phyloP scores from a whole-genome alignment of 2,113 vertebrate species.

The Istiophorus platypterus region DNA sequence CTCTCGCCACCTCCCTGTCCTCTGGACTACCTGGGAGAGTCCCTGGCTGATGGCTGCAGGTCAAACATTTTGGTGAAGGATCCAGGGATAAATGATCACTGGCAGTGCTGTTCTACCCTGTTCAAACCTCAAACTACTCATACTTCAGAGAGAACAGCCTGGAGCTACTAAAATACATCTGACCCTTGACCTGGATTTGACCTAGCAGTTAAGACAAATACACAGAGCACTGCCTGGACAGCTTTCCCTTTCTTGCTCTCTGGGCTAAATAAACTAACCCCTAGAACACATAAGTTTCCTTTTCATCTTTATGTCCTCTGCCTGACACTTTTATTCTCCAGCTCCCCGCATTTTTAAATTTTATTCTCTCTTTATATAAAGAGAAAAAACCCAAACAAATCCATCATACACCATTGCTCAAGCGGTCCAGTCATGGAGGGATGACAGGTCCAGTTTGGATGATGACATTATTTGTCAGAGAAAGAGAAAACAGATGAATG shows the following conservation, averaged over 20 bases:
- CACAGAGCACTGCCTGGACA: conserved; percentile 17
- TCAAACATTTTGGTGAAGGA: conserved; percentile 38
- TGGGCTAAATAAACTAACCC: conserved; percentile 36
- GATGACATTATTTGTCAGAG: conserved; percentile 53
- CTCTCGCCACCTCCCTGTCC: conserved; percentile 1
- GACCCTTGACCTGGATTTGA: conserved; percentile 56
- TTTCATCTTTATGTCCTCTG: conserved; percentile 1
- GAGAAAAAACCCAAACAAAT: neutral
- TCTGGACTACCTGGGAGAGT: conserved; percentile 18
- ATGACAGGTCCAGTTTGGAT: conserved; percentile 42
- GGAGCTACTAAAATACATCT: conserved; percentile 38
- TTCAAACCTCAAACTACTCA: conserved; percentile 30
- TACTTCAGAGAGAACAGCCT: conserved; percentile 25
- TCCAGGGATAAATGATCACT: conserved; percentile 36
- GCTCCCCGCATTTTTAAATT: neutral
- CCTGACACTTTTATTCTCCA: neutral
- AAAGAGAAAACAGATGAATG: conserved; percentile 51
- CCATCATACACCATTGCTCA: conserved; percentile 6
- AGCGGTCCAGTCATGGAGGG: conserved; percentile 18
- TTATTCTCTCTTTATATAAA: neutral
- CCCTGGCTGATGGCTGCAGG: conserved; percentile 29
- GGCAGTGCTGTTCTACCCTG: conserved; percentile 8
- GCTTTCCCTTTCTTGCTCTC: conserved; percentile 13
- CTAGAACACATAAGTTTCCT: neutral
- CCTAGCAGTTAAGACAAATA: conserved; percentile 65